Conservation (phyloP, 1,140 invertebrate species). For the Pachyrhynchus sulphureomaculatus region DNA sequence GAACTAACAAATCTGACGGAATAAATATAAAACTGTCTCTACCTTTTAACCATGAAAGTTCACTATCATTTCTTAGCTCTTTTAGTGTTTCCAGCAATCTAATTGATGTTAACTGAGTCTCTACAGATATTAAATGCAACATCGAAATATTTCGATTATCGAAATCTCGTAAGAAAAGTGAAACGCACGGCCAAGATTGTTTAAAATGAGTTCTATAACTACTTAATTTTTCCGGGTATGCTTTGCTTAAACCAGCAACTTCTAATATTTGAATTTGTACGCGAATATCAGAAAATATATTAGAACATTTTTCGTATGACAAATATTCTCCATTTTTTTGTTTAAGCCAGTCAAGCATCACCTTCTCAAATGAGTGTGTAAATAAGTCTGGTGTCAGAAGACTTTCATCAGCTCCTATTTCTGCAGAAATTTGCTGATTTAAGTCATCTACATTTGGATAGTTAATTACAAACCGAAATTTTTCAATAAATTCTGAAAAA, state of each 20-base stretch:
- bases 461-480: not conserved
- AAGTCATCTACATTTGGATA: not conserved
- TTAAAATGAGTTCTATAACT: no score
- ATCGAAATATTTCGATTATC: no score
- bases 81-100: no score
- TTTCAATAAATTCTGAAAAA: not conserved
- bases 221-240: not conserved
- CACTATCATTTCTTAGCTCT: no score
- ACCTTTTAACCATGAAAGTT: no score
- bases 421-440: not conserved
- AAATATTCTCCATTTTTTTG: not conserved
- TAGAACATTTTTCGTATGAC: no score
- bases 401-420: not conserved
- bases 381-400: not conserved
- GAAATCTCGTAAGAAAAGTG: no score
- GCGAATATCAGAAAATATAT: not conserved
- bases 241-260: not conserved
- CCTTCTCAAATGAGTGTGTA: not conserved
- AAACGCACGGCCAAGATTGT: no score
- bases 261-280: not conserved
- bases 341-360: not conserved
- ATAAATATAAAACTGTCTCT: no score
- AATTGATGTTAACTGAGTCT: no score
- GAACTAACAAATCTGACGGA: no score
- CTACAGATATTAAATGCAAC: no score